Conservation (phyloP, 2,888 invertebrate species). For the Drosophila mimica region DNA sequence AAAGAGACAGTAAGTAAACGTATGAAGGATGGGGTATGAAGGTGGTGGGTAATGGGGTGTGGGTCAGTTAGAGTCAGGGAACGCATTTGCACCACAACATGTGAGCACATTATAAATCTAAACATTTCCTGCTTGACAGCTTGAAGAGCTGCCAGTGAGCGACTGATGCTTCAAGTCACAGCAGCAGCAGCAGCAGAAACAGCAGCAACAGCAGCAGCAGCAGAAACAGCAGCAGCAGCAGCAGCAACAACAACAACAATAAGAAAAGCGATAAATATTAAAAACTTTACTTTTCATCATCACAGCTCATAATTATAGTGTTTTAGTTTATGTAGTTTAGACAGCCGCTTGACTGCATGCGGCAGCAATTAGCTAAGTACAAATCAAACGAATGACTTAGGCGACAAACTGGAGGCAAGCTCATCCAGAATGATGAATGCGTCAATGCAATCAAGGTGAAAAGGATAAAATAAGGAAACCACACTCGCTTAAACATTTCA, state of each 20-base stretch:
- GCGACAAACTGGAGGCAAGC: slow-evolving; percentile 71
- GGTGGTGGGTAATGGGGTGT: not conserved
- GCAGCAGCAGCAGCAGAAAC: slow-evolving; percentile 37
- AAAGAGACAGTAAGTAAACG: slow-evolving; percentile 49
- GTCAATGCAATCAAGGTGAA: slow-evolving; percentile 39
- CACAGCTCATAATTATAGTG: slow-evolving; percentile 74
- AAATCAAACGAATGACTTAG: slow-evolving; percentile 78
- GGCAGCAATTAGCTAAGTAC: slow-evolving; percentile 79
- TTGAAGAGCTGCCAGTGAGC: slow-evolving; percentile 72
- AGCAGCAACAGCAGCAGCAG: slow-evolving; percentile 9
- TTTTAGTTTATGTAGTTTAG: slow-evolving; percentile 77
- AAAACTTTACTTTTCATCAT: slow-evolving; percentile 76
- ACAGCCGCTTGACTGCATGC: slow-evolving; percentile 61
- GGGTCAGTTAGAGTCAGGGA: slow-evolving; percentile 27
- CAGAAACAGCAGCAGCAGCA: slow-evolving; percentile 17
- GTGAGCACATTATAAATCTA: slow-evolving; percentile 75
- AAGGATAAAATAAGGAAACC: slow-evolving; percentile 50
- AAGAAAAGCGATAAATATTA: slow-evolving; percentile 57
- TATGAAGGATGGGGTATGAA: slow-evolving; percentile 3
- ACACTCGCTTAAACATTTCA: slow-evolving; percentile 28
- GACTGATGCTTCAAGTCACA: slow-evolving; percentile 67
- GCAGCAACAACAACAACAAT: slow-evolving; percentile 36
- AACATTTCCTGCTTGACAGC: slow-evolving; percentile 81
- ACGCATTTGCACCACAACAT: slow-evolving; percentile 47
- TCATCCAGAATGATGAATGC: slow-evolving; percentile 48